Evolutionary conservation across 1,140 invertebrate genomes (phyloP), one percentile per base, ranked within the genome.

Genomic region (Drosophila busckii): DNA sequence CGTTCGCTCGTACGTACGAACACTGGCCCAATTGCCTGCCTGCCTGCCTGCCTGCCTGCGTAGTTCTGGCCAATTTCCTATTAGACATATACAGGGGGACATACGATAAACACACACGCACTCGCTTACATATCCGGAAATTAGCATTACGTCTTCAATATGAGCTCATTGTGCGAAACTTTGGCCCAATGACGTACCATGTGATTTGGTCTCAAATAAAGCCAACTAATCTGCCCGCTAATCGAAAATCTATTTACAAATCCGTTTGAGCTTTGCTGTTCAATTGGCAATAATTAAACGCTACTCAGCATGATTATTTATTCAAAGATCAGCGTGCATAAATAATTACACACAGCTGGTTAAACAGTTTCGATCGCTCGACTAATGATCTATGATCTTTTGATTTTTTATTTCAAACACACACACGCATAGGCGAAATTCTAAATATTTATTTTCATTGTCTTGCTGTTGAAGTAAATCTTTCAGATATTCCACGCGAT

Each of bases 311-410:
- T 46, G 50, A 50, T 63, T 73, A 65, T 67, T 67, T 67, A 63
- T 49, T 12, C 34, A 20, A 38, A 9, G 25, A 4, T 26, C 15
- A 62, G 37, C 58, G 54, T 40, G 37, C 40, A 25, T 49, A 76
- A 69, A 65, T 75, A 55, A 76, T 53, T 60, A 13, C 13, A 53
- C 38, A 59, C 48, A 60, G 45, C 54, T 70, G 54, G 68, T 49
- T 66, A 56, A 73, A 48, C 45, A 70, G 44, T 50, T 17, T 10
- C 3, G 25, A 25, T 15, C 3, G 2, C 22, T 23, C 38, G 44
- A 25, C 35, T 42, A 42, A 50, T 53, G 66, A 68, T 61, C 48
- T 35, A 49, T 49, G 25, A 46, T 29, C 16, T 46, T 44, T 26
- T 23, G 6, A 6, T 22, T 48, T 29, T 13, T 20, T 31, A 1